Base-by-base conservation (phyloP, 2,113 vertebrate genomes). In the Todiramphus saurophagus region DNA sequence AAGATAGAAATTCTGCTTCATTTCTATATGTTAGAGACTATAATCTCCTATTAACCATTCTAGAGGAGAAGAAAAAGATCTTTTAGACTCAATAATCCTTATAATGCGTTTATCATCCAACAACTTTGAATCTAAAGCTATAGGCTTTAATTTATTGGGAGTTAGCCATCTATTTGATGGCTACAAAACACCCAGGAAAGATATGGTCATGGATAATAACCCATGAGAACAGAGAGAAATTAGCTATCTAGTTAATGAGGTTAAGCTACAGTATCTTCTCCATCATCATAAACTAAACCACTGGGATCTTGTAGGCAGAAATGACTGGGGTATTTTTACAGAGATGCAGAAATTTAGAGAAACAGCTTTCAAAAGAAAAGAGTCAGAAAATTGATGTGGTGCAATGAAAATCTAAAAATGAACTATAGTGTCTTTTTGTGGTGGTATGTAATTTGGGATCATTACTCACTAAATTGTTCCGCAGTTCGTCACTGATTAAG, bases 241-340 rank as follows among this genome's bases (percentile, higher is more conserved):
- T 66, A 89, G 44, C 58, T 62, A 33, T 76, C 44, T 76, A 13
- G 41, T 66, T 91, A 95, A 82, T 82, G 59, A 90, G 21, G 21
- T 95, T 95, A 93, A 73, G 44, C 48, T 93, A 50, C 44, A 33
- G 17, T 58, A 69, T 92, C 83, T 87, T 95, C 67, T 90, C 25
- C 66, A 68, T 91, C 68, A 70, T 74, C 48, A 11, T 39, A 44
- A 91, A 10, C 41, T 89, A 83, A 91, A 79, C 14, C 35, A 39
- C 24, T 89, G 44, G 27, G 62, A 64, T 84, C 66, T 59, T 87
- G 21, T 76, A 72, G 53, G 74, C 70, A 85, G 58, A 89, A 87
- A 79, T 73, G 21, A 13, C n/a, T 63, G 21, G 33, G 30, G 19
- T 84, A 51, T 56, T 93, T 86, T 86, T 62, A 44, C 20, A 91